These are phyloP conservation scores for Drosophila pandora DNA, from an alignment of 1,140 invertebrate species.

Conservation along the genomic window DNA sequence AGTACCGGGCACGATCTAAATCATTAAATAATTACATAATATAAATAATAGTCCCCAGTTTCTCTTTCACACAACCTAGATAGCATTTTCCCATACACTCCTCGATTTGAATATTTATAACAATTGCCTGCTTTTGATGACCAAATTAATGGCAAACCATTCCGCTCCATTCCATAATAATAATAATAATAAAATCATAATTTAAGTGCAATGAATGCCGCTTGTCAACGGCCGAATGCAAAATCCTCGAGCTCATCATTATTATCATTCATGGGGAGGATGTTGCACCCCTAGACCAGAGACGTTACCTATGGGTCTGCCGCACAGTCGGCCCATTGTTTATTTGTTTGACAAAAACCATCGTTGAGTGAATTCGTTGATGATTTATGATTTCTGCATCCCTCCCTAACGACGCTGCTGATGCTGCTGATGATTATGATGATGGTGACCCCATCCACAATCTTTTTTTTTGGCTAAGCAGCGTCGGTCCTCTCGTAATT, in stretches of 20 bases:
- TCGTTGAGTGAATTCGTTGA: slow-evolving; percentile 74
- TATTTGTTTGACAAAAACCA: slow-evolving; percentile 78
- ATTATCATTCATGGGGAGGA: slow-evolving; percentile 45
- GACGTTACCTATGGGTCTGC: slow-evolving; percentile 63
- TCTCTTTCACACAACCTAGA: slow-evolving; percentile 9
- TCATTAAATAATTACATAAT: background rate
- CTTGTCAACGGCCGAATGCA: slow-evolving; percentile 72
- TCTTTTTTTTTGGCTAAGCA: slow-evolving; percentile 25
- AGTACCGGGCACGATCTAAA: slow-evolving; percentile 9
- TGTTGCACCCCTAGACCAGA: slow-evolving; percentile 62
- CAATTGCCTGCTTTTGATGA: slow-evolving; percentile 71
- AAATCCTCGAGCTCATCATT: slow-evolving; percentile 50
- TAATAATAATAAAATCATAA: slow-evolving; percentile 82
- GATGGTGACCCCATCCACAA: slow-evolving; percentile 45
- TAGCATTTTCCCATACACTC: slow-evolving; percentile 37
- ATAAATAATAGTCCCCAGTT: background rate
- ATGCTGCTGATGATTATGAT: slow-evolving; percentile 15
- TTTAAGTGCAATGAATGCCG: slow-evolving; percentile 78
- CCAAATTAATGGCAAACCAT: slow-evolving; percentile 71
- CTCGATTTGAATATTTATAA: slow-evolving; percentile 63
- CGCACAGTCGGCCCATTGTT: slow-evolving; percentile 62
- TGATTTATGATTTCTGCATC: slow-evolving; percentile 78
- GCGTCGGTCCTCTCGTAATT: slow-evolving; percentile 60
- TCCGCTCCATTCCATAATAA: slow-evolving; percentile 55
- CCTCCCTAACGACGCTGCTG: slow-evolving; percentile 35